Evolutionary conservation across 2,797 vertebrate genomes (phyloP).

Genomic region (Onychomys torridus): DNA sequence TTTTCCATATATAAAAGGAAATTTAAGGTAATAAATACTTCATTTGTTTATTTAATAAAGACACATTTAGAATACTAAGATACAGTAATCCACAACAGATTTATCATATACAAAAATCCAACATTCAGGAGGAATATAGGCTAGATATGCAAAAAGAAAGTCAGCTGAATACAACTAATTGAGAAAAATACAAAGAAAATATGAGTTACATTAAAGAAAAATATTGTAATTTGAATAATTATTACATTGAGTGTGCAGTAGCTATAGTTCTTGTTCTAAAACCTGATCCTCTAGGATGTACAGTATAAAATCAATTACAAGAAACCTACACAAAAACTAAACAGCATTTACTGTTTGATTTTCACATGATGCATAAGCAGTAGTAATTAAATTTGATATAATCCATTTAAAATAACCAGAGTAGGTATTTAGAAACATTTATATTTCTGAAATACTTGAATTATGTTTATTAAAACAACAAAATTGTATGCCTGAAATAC

Average conservation of each 20-base stretch:
- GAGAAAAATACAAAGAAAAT: background rate
- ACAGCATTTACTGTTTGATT: background rate
- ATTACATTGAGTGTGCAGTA: background rate
- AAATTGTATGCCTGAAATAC: conserved; percentile 42
- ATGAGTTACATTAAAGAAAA: background rate
- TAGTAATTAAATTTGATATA: background rate
- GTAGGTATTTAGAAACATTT: conserved; percentile 20
- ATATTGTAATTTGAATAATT: background rate
- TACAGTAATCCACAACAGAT: background rate
- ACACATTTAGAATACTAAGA: background rate
- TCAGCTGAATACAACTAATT: background rate
- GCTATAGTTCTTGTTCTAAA: background rate
- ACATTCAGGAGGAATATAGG: background rate
- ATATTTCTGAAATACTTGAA: conserved; percentile 11
- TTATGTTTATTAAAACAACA: conserved; percentile 22
- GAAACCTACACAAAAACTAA: background rate
- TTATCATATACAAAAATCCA: background rate
- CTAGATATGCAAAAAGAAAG: background rate
- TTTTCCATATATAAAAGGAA: background rate
- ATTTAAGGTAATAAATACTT: background rate
- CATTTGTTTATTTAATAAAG: background rate
- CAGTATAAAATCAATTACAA: background rate
- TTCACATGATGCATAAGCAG: background rate
- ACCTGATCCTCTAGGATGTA: background rate
- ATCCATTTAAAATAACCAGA: background rate